Evolutionary conservation across 2,888 invertebrate genomes (phyloP).

Genomic region (Rugalucina vietnamica): DNA sequence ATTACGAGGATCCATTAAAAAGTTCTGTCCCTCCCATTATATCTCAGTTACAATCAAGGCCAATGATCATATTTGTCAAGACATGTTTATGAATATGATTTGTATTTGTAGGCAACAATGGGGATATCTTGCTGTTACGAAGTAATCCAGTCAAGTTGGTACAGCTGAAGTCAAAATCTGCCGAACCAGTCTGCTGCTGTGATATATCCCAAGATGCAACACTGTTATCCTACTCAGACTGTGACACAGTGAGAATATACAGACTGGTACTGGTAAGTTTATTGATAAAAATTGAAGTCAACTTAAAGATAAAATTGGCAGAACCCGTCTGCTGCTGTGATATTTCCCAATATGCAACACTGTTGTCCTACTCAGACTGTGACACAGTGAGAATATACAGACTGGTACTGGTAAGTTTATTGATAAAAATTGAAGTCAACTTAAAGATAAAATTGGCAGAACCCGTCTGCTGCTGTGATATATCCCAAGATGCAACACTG

Average conservation of each 20-base stretch:
- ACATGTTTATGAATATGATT: too few relatives aligned
- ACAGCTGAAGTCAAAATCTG: slow-evolving; percentile 88
- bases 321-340: slow-evolving; percentile 90
- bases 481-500: slow-evolving; percentile 89
- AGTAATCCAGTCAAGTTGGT: slow-evolving; percentile 89
- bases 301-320: slow-evolving; percentile 88
- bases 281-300: too few relatives aligned
- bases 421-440: too few relatives aligned
- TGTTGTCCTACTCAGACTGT: too few relatives aligned
- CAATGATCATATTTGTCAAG: too few relatives aligned
- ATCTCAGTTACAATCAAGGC: too few relatives aligned
- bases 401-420: too few relatives aligned
- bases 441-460: slow-evolving; percentile 88
- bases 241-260: slow-evolving; percentile 87
- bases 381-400: not conserved
- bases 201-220: slow-evolving; percentile 89
- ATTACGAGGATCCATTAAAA: too few relatives aligned
- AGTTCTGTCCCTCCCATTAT: too few relatives aligned
- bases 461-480: slow-evolving; percentile 88
- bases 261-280: slow-evolving; percentile 86
- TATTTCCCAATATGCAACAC: slow-evolving; percentile 89
- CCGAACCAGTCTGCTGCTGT: slow-evolving; percentile 89
- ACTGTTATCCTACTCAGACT: slow-evolving; percentile 89
- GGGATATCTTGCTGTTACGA: slow-evolving; percentile 79
- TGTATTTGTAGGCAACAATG: slow-evolving; percentile 70